Base-by-base conservation (phyloP, 2,797 vertebrate species). In the Lophotriccus pileatus region DNA sequence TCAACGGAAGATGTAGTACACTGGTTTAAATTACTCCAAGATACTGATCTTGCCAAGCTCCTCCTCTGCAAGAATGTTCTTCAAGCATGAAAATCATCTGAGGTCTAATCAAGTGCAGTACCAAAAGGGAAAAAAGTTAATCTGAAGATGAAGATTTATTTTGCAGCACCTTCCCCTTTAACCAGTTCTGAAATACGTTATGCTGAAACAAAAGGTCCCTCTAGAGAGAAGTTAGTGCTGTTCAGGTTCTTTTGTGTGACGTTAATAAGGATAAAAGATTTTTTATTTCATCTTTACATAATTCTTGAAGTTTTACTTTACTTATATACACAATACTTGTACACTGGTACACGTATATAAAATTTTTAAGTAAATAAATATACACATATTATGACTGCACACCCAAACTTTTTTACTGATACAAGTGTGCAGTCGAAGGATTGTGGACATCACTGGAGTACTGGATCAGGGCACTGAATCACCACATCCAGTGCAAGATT, bases 371-470 rank as follows among this genome's bases (percentile, higher is more conserved):
- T 36, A 63, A 52, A 41, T 30, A 10, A 76, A 73, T 4, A 30
- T 1, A 55, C 0, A 0, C 1, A 1, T 24, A 39, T 62, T 39
- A 49, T 18, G 19, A 18, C 4, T 20, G 44, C 3, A 41, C 7
- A 18, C 7, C 49, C 7, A 13, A 53, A 3, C 0, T 0, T 41
- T 63, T 69, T 62, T 41, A 50, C 1, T 73, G 24, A 44, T 43
- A 27, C 0, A 2, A 12, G 4, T 7, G 3, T 11, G 25, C n/a
- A 86, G 20, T 30, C 17, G 30, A 17, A 75, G 66, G 18, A 36
- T 1, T 49, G 7, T 22, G 50, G 24, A 63, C 55, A 58, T 11
- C 24, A 37, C 10, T 50, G 5, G 8, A 25, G 5, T 28, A 19
- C 0, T 14, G 8, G 10, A 63, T 39, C 9, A 32, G 22, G 22